These are phyloP conservation scores for Argynnis bischoffii DNA, from an alignment of 2,888 invertebrate species.

Conservation along the genomic window DNA sequence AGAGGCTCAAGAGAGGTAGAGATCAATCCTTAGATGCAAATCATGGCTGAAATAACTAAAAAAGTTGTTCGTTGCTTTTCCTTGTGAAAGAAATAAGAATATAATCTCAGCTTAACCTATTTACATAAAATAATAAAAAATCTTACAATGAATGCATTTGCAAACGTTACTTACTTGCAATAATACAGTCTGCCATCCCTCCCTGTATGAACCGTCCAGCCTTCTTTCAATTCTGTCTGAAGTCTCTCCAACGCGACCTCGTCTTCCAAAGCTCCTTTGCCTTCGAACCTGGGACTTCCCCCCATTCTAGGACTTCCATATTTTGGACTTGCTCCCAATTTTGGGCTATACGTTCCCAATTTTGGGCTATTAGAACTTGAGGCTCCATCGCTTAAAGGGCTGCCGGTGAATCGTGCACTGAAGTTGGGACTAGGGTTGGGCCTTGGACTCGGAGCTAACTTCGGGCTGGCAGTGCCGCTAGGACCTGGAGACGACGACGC, in stretches of 20 bases:
- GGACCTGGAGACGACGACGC: conserved; percentile 76
- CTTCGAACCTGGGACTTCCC: conserved; percentile 64
- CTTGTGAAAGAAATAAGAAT: background rate
- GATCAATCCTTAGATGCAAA: background rate
- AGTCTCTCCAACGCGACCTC: conserved; percentile 79
- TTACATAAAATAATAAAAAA: no score
- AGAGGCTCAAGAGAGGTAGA: no score
- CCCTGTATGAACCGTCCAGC: conserved; percentile 90
- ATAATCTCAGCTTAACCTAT: no score
- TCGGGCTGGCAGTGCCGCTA: conserved; percentile 77
- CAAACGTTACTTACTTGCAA: conserved; percentile 89
- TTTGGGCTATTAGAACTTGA: conserved; percentile 58
- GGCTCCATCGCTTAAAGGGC: conserved; percentile 63
- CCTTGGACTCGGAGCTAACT: conserved; percentile 61
- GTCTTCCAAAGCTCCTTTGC: conserved; percentile 60
- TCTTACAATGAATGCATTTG: background rate
- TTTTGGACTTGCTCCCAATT: conserved; percentile 67
- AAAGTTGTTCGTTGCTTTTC: background rate
- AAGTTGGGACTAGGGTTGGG: conserved; percentile 60
- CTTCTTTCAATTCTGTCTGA: conserved; percentile 84
- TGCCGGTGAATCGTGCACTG: conserved; percentile 55
- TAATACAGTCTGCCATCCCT: conserved; percentile 92
- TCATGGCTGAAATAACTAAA: background rate
- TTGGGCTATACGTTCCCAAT: conserved; percentile 55
- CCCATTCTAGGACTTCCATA: conserved; percentile 69